phyloP scores from a whole-genome alignment of 2,797 vertebrate species.

The Lutjanus campechanus region DNA sequence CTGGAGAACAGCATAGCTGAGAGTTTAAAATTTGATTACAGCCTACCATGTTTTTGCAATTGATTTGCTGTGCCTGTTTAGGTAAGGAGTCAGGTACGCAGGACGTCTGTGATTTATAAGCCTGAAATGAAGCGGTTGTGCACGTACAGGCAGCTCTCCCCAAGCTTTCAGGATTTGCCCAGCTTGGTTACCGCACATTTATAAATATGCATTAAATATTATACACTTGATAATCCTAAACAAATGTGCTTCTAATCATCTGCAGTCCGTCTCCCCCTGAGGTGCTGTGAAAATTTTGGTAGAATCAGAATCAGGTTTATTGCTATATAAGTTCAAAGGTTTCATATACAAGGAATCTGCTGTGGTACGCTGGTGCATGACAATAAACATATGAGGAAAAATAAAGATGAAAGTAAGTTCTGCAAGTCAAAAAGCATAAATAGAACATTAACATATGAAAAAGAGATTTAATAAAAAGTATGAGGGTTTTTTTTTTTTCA shows the following conservation, averaged over 20 bases:
- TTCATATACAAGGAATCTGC: too few relatives aligned
- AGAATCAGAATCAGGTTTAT: too few relatives aligned
- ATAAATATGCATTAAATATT: background rate
- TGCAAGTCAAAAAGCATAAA: too few relatives aligned
- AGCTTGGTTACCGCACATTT: too few relatives aligned
- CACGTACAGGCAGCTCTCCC: background rate
- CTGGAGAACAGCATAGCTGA: constrained; percentile 25
- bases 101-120: background rate
- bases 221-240: background rate
- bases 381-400: too few relatives aligned
- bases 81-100: constrained; percentile 17
- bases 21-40: constrained; percentile 16
- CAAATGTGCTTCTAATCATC: background rate
- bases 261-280: background rate
- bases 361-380: too few relatives aligned
- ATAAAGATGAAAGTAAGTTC: too few relatives aligned
- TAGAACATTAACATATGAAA: too few relatives aligned
- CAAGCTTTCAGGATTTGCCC: background rate
- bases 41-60: constrained; percentile 4
- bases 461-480: too few relatives aligned
- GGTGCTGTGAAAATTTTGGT: background rate
- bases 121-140: background rate
- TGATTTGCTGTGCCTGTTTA: constrained; percentile 31
- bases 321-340: too few relatives aligned
- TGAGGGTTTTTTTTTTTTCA: too few relatives aligned